Evolutionary conservation across 2,113 vertebrate species (phyloP).

Genomic region (Lepus europaeus): DNA sequence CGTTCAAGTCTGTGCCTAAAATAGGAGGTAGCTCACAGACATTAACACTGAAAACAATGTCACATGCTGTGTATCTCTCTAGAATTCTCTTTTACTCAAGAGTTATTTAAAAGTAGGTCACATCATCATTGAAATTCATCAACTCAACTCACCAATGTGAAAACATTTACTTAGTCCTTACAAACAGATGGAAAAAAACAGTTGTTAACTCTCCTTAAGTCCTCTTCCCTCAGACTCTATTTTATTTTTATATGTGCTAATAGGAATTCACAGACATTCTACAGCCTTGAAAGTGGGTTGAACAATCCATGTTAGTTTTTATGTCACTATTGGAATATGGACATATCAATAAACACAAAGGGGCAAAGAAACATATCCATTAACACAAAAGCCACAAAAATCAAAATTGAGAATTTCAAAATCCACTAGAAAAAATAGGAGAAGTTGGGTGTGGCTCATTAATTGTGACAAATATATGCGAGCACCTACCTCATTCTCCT

Average conservation of each 20-base stretch:
- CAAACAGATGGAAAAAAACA: constrained; percentile 63
- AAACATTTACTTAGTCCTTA: constrained; percentile 47
- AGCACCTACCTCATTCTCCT: not conserved
- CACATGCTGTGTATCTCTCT: not conserved
- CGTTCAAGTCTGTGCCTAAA: not conserved
- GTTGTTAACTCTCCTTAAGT: constrained; percentile 38
- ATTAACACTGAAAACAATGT: not conserved
- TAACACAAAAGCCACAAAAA: not conserved
- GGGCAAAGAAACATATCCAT: not conserved
- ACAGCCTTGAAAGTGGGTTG: constrained; percentile 14
- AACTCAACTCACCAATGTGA: constrained; percentile 44
- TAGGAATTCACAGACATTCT: not conserved
- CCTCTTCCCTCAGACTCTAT: not conserved
- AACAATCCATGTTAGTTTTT: not conserved
- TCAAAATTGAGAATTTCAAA: not conserved
- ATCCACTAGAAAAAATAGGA: not conserved
- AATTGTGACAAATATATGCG: no score
- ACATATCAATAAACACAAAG: not conserved
- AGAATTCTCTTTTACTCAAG: constrained; percentile 14
- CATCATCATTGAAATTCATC: constrained; percentile 54
- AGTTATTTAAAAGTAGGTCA: constrained; percentile 66
- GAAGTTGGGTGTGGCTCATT: not conserved
- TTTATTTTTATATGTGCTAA: constrained; percentile 71
- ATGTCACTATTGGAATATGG: not conserved
- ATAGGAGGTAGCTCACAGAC: not conserved